Conservation (phyloP, 2,113 vertebrate species). For the Neogale vison region DNA sequence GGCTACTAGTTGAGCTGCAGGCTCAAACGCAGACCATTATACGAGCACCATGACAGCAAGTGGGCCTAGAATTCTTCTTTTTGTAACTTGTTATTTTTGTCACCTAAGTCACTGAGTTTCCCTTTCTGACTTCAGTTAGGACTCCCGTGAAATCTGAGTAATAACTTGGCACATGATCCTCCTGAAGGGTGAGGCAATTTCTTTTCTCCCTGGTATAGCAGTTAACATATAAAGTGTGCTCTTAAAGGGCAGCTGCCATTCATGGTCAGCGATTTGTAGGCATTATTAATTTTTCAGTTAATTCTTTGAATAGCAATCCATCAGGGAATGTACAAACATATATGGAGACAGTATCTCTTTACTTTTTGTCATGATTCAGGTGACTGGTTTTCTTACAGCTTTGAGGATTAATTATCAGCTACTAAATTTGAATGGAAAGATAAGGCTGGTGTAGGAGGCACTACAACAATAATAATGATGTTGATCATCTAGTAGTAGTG, state of each 20-base stretch:
- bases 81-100: neutral
- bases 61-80: neutral
- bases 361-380: neutral
- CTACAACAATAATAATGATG: neutral
- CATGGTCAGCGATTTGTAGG: neutral
- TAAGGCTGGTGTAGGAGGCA: neutral
- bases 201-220: neutral
- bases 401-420: neutral
- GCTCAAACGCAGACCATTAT: accelerated
- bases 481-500: neutral
- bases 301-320: neutral
- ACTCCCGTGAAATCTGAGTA: neutral
- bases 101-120: neutral
- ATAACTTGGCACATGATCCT: neutral
- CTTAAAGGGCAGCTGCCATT: neutral
- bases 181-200: neutral
- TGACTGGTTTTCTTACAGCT: neutral
- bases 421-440: neutral
- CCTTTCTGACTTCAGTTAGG: neutral
- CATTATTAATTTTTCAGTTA: neutral
- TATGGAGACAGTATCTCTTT: neutral
- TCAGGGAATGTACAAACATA: neutral
- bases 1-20: neutral
- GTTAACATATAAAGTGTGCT: neutral
- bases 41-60: neutral